Base-by-base conservation (phyloP, 2,113 vertebrate genomes). In the Pelecanus crispus region DNA sequence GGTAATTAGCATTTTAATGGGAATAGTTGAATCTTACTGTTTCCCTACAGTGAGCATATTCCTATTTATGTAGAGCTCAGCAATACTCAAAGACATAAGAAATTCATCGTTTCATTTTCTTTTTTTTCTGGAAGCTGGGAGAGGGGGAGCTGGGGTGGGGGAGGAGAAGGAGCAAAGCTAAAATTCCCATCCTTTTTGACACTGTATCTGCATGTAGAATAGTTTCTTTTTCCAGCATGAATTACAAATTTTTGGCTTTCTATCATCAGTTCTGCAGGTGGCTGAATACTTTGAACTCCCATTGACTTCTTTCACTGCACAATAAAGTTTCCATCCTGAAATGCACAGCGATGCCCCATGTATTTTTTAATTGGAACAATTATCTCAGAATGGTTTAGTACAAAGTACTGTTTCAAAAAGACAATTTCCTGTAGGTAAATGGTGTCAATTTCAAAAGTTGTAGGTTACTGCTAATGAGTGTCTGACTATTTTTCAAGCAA, bases 331-430 rank as follows among this genome's bases (percentile, higher is more conserved):
- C 71, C 38, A 90, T 91, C 91, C 95, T 45, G 73, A 97, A 78
- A 67, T 92, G 84, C 84, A 91, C 81, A 95, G 94, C 87, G 86
- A 92, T 92, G 84, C 42, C 89, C 85, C 59, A 13, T 86, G 88
- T 90, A 92, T 94, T 92, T 97, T 92, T 97, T 96, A 97, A 95
- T 92, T 97, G 84, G 74, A 80, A 88, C 95, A 95, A 95, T 97
- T 97, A 97, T 95, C 89, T 94, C 89, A 77, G 71, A 94, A 94
- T 47, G 71, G 74, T 71, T 92, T 81, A 77, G 81, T 74, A 77
- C 44, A 17, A 91, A 90, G 81, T 66, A 34, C 38, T 74, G 36
- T 92, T 96, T 95, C 73, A 92, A 94, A 94, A 94, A 96, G 72
- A 75, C 88, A 95, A 91, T 95, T 96, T 97, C 92, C 97, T 96